Base-by-base conservation (phyloP, 2,113 vertebrate genomes). In the Pluvianellus socialis region DNA sequence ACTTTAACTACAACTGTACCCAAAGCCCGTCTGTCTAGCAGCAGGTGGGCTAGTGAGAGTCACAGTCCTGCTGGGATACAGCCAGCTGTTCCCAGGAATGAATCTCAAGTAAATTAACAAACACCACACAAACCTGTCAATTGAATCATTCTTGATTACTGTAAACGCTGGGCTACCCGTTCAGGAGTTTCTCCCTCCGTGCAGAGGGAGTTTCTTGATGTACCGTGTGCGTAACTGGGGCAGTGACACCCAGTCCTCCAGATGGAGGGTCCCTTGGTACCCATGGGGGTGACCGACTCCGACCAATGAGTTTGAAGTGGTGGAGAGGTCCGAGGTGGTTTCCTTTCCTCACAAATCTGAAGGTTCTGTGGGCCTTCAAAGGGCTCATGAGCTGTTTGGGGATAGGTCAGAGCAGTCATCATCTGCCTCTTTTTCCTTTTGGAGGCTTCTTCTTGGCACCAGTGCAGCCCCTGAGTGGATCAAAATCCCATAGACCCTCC, bases 71-170 rank as follows among this genome's bases (percentile, higher is more conserved):
- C 98, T 96, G 98, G 98, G 98, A 97, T 94, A 97, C 82, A 66
- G 97, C 97, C 98, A 98, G 97, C 98, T 98, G 98, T 98, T 98
- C 96, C 95, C 88, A 88, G 80, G 96, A 98, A 98, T 96, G 97
- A 97, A 97, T 98, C 97, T 97, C 96, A 70, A 97, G 97, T 96
- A 97, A 98, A 98, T 98, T 97, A 98, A 96, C 97, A 98, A 98
- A 98, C 98, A 98, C 96, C 96, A 96, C 96, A 96, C 97, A 98
- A 92, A 98, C 98, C 98, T 98, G 98, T 98, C 98, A 98, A 84
- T 96, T 94, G 97, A 97, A 97, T 97, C 94, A 88, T 96, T 96
- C 96, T 79, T 93, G 96, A 97, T 95, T 97, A 97, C 97, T 97
- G 93, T 96, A 96, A 98, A 97, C 73, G 97, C 44, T 12, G 59